Evolutionary conservation across 2,888 invertebrate species (phyloP), one percentile per base, ranked within the genome.

Genomic region (Eupithecia centaureata): DNA sequence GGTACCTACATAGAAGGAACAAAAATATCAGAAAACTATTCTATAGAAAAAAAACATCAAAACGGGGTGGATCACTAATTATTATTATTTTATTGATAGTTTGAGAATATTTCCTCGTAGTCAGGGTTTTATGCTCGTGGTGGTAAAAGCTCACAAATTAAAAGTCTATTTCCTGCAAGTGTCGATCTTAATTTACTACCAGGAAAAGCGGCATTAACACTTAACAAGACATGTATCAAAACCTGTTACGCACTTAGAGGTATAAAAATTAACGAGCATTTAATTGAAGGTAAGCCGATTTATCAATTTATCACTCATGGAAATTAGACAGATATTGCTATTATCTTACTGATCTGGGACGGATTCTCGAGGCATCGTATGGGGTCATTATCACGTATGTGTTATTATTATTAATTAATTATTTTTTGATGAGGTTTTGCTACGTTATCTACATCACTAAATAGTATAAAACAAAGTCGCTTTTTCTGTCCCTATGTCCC

Each of bases 211-310:
- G 69, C 63, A 68, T 71, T 68, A 67, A 68, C 63, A 59, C 66
- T 60, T 52, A 63, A 63, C 58, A 61, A 68, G 59, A 70, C 67
- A 65, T 63, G 72, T 71, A 56, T 59, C 32, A 63, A 73, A 75
- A 76, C 75, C 73, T 67, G 77, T 75, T 76, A 72, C 68, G 61
- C 73, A 69, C 73, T 73, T 72, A 67, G 65, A 70, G 28, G 65
- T 68, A 72, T 79, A 70, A 76, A 77, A 73, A 68, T 62, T 71
- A 76, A 78, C 73, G 75, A 75, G 74, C 77, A 75, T 76, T 77
- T 76, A 77, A 78, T 79, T 76, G 70, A 62, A 73, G 71, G 65
- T 66, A 72, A 73, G 69, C 66, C 69, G 57, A 77, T 76, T 74
- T 73, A 78, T 76, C 77, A 74, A 75, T 71, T 68, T 74, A 77